Evolutionary conservation across 2,797 vertebrate species (phyloP), one percentile per base, ranked within the genome.

Genomic region (Eutrigla gurnardus): DNA sequence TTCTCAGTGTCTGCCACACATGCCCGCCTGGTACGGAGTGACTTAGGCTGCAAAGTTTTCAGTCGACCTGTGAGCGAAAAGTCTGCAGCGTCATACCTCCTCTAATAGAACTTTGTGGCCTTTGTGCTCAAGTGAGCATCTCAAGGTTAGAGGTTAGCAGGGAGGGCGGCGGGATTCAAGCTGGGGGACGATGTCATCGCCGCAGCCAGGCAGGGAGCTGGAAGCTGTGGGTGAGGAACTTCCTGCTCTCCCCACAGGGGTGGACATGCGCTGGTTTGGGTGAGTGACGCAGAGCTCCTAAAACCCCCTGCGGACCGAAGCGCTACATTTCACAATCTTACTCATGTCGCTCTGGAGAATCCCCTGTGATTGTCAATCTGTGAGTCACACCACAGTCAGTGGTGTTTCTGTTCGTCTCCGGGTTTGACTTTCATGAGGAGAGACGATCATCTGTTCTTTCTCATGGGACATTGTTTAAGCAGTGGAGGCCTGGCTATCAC

Each of bases 331-430:
- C 83, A 81, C 13, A 13, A 60, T 81, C 74, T 91, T 89, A 91
- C 81, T 92, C 91, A 91, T 61, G 65, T 66, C 81, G 79, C 91
- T 86, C 74, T 68, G 75, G 80, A 92, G 84, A 84, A 78, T 86
- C 77, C 87, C 73, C 70, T 53, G 65, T 83, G 87, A 85, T 84
- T 82, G 78, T 77, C 81, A 77, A 81, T 69, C 70, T 71, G 50
- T 90, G 88, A 91, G 78, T 92, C 90, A 92, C 80, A 86, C 75
- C 53, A 45, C 32, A 57, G 66, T 58, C 43, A 58, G 54, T 37
- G 66, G 54, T 11, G 66, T 47, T 68, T 68, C 40, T 55, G 12
- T 78, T 77, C 46, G 33, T 75, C 53, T 79, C 66, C 2, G 7
- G 42, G 67, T 87, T 82, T 83, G 81, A 86, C 84, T 85, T 89